Evolutionary conservation across 2,113 vertebrate species (phyloP).

Genomic region (Dasyornis broadbenti): DNA sequence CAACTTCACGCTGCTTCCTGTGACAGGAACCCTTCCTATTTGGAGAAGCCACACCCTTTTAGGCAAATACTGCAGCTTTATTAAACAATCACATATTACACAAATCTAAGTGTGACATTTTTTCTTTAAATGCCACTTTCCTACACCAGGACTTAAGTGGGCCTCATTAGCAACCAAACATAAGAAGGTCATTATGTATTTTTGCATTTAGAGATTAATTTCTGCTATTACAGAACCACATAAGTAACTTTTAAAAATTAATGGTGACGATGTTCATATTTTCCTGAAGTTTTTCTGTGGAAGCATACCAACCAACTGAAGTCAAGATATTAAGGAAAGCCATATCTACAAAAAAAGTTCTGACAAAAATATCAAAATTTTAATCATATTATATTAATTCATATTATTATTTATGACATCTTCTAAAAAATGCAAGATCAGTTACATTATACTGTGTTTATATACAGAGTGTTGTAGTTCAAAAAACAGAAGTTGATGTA

Average conservation of each 20-base stretch:
- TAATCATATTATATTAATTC: neutral
- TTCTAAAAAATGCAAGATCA: neutral
- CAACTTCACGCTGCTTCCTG: neutral
- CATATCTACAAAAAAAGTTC: neutral
- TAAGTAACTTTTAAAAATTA: neutral
- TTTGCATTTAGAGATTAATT: neutral
- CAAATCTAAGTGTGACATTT: neutral
- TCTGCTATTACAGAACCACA: neutral
- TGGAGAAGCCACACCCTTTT: neutral
- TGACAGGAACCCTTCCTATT: neutral
- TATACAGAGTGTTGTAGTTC: neutral
- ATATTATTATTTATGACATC: neutral
- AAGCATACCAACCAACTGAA: neutral
- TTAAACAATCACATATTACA: neutral
- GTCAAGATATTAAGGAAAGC: neutral
- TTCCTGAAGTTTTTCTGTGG: neutral
- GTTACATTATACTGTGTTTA: neutral
- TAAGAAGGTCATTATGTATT: neutral
- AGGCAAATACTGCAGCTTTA: neutral
- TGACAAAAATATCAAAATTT: neutral
- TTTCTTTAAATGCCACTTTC: neutral
- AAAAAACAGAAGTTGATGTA: neutral
- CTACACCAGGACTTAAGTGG: neutral
- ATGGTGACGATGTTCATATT: neutral
- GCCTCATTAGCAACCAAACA: neutral